Conservation (phyloP, 2,888 invertebrate genomes). For the Thumatha senex region DNA sequence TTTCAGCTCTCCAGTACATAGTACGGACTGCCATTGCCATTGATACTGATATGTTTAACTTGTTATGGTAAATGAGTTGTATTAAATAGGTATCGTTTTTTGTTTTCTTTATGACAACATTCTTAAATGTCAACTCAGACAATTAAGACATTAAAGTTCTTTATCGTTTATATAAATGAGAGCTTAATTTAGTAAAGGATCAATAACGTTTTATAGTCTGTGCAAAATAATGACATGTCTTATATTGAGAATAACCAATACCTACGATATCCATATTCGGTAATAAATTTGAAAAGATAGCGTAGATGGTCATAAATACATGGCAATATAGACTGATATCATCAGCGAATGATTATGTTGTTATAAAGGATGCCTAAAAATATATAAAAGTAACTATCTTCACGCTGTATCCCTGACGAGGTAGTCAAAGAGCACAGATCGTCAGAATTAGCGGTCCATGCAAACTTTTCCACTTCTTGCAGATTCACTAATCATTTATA, state of each 20-base stretch:
- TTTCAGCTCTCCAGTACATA: too few species aligned
- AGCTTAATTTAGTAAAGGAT: not conserved
- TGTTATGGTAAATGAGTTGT: not conserved
- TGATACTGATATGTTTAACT: not conserved
- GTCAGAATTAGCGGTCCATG: too few species aligned
- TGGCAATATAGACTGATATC: too few species aligned
- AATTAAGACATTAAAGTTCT: conserved; percentile 10
- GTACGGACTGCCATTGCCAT: not conserved
- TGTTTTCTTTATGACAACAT: conserved; percentile 8
- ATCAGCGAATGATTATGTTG: too few species aligned
- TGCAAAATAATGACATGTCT: not conserved
- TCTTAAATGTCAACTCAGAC: conserved; percentile 5
- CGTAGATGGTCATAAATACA: not conserved
- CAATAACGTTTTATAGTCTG: conserved; percentile 1
- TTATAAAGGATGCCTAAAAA: too few species aligned
- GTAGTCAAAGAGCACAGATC: too few species aligned
- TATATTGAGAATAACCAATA: not conserved
- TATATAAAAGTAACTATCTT: too few species aligned
- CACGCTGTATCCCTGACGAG: too few species aligned
- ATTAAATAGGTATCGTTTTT: conserved; percentile 1
- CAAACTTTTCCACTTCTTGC: too few species aligned
- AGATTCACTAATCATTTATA: too few species aligned
- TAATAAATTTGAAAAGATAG: not conserved
- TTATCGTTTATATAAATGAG: conserved; percentile 3
- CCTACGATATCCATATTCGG: not conserved